phyloP scores from a whole-genome alignment of 2,797 vertebrate species.

The Cirrhinus mrigala region DNA sequence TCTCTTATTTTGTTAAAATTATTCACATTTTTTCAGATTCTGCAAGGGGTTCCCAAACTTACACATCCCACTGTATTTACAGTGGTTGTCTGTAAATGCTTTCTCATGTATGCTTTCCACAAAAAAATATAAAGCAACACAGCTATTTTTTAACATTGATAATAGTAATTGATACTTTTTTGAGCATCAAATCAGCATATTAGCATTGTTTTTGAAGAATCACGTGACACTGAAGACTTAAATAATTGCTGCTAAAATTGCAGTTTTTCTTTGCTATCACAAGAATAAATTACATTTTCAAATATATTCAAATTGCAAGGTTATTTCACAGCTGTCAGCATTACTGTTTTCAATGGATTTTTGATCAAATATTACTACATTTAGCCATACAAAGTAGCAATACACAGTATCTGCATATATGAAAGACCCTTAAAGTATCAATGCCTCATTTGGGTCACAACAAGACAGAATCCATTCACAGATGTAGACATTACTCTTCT shows the following conservation, averaged over 20 bases:
- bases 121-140: background rate
- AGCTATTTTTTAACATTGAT: background rate
- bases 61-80: no score
- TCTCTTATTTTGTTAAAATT: no score
- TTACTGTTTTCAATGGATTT: background rate
- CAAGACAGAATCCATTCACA: constrained; percentile 48
- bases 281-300: background rate
- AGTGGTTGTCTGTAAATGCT: no score
- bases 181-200: background rate
- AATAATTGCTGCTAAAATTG: background rate
- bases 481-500: constrained; percentile 57
- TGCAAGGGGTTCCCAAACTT: no score
- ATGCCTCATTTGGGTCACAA: background rate
- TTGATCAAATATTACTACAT: background rate
- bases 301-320: background rate
- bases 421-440: constrained; percentile 5
- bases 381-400: background rate
- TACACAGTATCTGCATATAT: background rate
- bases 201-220: background rate
- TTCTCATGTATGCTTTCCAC: background rate
- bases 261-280: background rate
- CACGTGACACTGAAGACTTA: background rate
- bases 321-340: background rate
- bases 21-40: no score
- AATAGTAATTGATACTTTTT: background rate